phyloP scores from a whole-genome alignment of 2,113 vertebrate genomes.

The Noturus placidus region DNA sequence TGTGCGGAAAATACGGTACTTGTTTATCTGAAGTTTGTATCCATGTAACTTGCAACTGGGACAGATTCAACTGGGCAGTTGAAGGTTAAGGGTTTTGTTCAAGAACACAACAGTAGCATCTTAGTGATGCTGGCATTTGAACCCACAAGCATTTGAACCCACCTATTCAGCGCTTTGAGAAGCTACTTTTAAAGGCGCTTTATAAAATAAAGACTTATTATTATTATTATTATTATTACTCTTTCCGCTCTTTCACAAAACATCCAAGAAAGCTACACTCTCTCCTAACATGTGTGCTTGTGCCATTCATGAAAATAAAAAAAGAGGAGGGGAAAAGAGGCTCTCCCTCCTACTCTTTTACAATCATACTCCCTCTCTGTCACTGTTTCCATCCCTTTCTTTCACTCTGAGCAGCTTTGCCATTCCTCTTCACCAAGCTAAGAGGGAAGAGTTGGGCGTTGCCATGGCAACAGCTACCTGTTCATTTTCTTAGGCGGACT shows the following conservation, averaged over 20 bases:
- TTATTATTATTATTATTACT: no score
- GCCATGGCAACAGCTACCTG: slow-evolving; percentile 64
- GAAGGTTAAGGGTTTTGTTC: neutral
- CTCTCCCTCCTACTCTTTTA: slow-evolving; percentile 25
- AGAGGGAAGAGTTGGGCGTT: slow-evolving; percentile 57
- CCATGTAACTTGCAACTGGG: neutral
- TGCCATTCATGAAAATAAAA: slow-evolving; percentile 52
- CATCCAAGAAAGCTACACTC: slow-evolving; percentile 29
- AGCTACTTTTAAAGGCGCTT: no score
- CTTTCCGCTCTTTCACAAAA: slow-evolving; percentile 25
- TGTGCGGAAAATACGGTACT: no score
- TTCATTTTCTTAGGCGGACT: slow-evolving; percentile 51
- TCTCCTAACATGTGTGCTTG: slow-evolving; percentile 34
- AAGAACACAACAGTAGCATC: neutral
- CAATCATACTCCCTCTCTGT: slow-evolving; percentile 29
- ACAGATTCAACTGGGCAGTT: neutral
- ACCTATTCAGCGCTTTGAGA: no score
- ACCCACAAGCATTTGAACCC: no score
- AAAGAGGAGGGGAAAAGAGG: neutral
- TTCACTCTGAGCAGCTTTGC: slow-evolving; percentile 50
- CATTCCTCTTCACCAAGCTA: slow-evolving; percentile 40
- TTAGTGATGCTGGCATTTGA: neutral
- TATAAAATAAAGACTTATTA: no score
- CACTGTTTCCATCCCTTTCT: slow-evolving; percentile 40
- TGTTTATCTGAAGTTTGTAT: neutral